Conservation (phyloP, 1,140 invertebrate genomes). For the Microplitis demolitor region DNA sequence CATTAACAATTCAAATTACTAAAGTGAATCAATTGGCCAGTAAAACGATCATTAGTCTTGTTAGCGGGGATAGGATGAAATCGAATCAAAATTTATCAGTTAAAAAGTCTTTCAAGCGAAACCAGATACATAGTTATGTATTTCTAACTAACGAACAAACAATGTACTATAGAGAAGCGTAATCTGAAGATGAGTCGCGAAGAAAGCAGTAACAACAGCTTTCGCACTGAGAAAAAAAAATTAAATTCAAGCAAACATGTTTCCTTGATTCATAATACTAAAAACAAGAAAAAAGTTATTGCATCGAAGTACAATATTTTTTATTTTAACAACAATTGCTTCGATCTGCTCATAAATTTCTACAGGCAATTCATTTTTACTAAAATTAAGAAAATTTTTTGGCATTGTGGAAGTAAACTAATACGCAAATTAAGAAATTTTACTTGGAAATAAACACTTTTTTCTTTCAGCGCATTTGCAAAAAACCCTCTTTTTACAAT, state of each 20-base stretch:
- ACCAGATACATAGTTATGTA: neutral
- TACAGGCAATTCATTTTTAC: too few species aligned
- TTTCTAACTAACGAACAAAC: constrained; percentile 13
- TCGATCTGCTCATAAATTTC: too few species aligned
- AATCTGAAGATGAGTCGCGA: neutral
- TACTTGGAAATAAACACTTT: too few species aligned
- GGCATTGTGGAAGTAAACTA: too few species aligned
- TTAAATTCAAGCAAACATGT: too few species aligned
- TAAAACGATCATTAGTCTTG: neutral
- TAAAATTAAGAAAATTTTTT: too few species aligned
- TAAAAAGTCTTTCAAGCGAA: constrained; percentile 14
- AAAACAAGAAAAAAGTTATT: too few species aligned
- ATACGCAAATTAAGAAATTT: too few species aligned
- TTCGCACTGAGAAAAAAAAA: neutral
- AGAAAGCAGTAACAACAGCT: neutral
- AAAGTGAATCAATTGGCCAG: constrained; percentile 5
- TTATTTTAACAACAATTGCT: too few species aligned
- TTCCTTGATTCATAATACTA: too few species aligned
- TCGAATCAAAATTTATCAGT: constrained; percentile 5
- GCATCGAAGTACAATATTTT: too few species aligned
- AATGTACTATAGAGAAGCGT: neutral
- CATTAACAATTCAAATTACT: constrained; percentile 12
- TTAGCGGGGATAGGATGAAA: neutral
- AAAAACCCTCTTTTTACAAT: neutral
- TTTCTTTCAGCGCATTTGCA: too few species aligned